phyloP scores from a whole-genome alignment of 2,888 invertebrate genomes.

The Allacma fusca region DNA sequence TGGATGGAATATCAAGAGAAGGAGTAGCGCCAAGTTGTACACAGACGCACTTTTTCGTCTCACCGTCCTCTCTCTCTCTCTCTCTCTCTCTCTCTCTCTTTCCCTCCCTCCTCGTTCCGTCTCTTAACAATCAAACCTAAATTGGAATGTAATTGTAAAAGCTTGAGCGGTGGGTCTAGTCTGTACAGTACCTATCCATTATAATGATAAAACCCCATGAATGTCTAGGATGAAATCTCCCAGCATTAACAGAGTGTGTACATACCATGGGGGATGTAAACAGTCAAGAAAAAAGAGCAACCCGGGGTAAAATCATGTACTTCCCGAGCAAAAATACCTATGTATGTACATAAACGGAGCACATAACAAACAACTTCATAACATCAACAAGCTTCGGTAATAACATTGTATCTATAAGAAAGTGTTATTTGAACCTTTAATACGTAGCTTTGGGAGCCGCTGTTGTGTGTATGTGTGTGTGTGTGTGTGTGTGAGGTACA shows the following conservation, averaged over 20 bases:
- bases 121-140: slow-evolving; percentile 14
- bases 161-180: slow-evolving; percentile 10
- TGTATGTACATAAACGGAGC: neutral
- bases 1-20: neutral
- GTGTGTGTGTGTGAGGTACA: no score
- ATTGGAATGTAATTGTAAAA: slow-evolving; percentile 24
- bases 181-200: slow-evolving; percentile 10
- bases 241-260: no score
- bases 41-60: neutral
- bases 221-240: neutral
- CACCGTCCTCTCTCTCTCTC: neutral
- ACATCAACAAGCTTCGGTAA: slow-evolving; percentile 17
- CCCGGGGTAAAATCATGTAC: neutral
- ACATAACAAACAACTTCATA: slow-evolving; percentile 18
- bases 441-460: neutral
- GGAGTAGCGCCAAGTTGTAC: slow-evolving; percentile 2
- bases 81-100: slow-evolving; percentile 4
- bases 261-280: neutral
- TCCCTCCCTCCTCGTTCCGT: neutral
- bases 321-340: neutral
- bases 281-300: slow-evolving; percentile 13
- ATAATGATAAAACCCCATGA: slow-evolving; percentile 8
- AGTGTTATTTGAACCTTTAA: slow-evolving; percentile 16
- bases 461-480: no score
- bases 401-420: slow-evolving; percentile 1